phyloP scores from a whole-genome alignment of 2,888 invertebrate genomes.

The Pharmacophagus antenor region DNA sequence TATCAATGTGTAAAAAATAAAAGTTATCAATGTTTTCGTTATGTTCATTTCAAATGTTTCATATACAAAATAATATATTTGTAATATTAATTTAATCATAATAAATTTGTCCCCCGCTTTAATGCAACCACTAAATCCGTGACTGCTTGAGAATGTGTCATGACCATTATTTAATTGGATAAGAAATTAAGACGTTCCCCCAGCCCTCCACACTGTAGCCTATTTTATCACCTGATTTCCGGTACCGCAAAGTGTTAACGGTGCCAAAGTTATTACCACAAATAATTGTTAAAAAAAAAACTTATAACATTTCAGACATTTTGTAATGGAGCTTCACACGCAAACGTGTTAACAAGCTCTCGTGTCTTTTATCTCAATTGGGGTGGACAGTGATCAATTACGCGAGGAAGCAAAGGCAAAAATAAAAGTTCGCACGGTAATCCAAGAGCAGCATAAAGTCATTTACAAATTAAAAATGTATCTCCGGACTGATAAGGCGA shows the following conservation, averaged over 20 bases:
- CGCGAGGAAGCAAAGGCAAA: not conserved
- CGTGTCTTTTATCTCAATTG: not conserved
- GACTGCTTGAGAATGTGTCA: too few species aligned
- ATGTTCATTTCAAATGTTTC: not conserved
- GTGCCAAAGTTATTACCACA: too few species aligned
- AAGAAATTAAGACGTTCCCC: too few species aligned
- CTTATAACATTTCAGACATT: not conserved
- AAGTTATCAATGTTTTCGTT: not conserved
- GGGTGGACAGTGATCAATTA: not conserved
- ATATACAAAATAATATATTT: too few species aligned
- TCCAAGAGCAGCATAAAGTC: not conserved
- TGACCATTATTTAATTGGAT: too few species aligned
- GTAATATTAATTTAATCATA: too few species aligned
- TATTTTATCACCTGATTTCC: too few species aligned
- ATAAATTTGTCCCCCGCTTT: too few species aligned
- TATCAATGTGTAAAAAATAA: not conserved
- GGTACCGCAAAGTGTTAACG: too few species aligned
- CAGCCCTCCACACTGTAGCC: too few species aligned
- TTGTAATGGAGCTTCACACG: not conserved
- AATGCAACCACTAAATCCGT: too few species aligned
- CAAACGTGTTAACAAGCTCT: not conserved
- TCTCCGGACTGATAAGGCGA: not conserved
- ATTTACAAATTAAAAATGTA: not conserved
- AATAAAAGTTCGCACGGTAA: not conserved
- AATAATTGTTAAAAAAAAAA: too few species aligned